Evolutionary conservation across 2,888 invertebrate genomes (phyloP).

Genomic region (Drosophila prostipennis): DNA sequence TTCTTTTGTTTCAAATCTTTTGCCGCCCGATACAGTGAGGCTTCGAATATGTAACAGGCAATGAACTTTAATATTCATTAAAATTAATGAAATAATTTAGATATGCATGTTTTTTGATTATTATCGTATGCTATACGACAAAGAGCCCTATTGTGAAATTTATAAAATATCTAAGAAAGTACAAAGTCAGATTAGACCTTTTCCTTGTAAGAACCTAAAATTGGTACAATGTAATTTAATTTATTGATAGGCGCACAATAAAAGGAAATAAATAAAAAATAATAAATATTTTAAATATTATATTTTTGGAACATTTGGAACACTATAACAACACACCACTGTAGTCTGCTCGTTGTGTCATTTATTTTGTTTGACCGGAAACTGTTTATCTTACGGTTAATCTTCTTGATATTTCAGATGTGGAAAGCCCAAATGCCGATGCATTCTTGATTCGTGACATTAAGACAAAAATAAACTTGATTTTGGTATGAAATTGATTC

Average conservation of each 20-base stretch:
- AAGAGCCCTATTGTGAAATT: too few relatives aligned
- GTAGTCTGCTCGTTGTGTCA: constrained; percentile 49
- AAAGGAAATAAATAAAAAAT: too few relatives aligned
- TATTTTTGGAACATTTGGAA: neutral
- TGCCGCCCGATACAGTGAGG: constrained; percentile 57
- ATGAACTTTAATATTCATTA: too few relatives aligned
- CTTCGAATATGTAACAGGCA: constrained; percentile 11
- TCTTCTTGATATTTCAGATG: constrained; percentile 76
- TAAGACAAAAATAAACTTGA: constrained; percentile 64
- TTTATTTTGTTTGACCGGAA: constrained; percentile 78
- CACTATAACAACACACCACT: constrained; percentile 37
- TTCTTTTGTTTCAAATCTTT: constrained; percentile 59
- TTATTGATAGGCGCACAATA: too few relatives aligned
- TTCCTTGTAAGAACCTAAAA: too few relatives aligned
- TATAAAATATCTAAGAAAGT: too few relatives aligned
- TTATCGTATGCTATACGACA: too few relatives aligned
- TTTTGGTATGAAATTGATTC: constrained; percentile 68
- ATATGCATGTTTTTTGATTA: too few relatives aligned
- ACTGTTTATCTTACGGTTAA: constrained; percentile 80
- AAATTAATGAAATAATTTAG: too few relatives aligned
- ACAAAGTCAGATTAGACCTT: too few relatives aligned
- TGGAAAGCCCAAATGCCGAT: constrained; percentile 60
- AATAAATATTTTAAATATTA: neutral
- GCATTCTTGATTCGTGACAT: constrained; percentile 62
- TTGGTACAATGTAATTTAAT: too few relatives aligned